Conservation (phyloP, 1,140 invertebrate genomes). For the Eriocheir sinensis region DNA sequence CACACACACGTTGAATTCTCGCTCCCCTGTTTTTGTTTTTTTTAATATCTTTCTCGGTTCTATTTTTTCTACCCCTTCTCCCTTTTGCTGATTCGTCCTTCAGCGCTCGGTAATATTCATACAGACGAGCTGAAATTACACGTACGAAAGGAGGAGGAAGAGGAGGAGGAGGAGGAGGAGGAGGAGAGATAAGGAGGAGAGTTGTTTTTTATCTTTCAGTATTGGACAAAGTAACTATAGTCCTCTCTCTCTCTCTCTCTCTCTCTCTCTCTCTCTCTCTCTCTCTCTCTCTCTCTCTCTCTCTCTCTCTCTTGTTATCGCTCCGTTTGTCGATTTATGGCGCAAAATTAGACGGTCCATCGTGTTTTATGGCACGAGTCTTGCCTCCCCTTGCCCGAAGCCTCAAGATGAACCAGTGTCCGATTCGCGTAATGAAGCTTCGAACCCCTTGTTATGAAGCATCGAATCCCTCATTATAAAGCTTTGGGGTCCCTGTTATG, state of each 20-base stretch:
- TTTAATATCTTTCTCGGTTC: not conserved
- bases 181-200: too few species aligned
- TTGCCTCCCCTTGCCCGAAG: constrained; percentile 13
- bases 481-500: too few species aligned
- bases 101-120: too few species aligned
- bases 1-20: not conserved
- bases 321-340: constrained; percentile 24
- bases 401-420: constrained; percentile 28
- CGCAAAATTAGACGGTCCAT: not conserved
- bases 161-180: too few species aligned
- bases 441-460: too few species aligned
- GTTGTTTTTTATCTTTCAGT: not conserved
- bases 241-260: constrained; percentile 1
- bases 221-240: not conserved
- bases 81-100: not conserved
- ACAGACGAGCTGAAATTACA: too few species aligned
- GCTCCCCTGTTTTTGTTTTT: not conserved
- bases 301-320: constrained; percentile 16
- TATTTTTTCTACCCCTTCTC: not conserved
- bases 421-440: too few species aligned
- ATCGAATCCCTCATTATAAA: too few species aligned
- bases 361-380: not conserved
- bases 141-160: too few species aligned
- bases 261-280: not conserved
- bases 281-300: not conserved